These are phyloP conservation scores for Takifugu rubripes DNA, from an alignment of 2,797 vertebrate genomes.

Conservation along the genomic window DNA sequence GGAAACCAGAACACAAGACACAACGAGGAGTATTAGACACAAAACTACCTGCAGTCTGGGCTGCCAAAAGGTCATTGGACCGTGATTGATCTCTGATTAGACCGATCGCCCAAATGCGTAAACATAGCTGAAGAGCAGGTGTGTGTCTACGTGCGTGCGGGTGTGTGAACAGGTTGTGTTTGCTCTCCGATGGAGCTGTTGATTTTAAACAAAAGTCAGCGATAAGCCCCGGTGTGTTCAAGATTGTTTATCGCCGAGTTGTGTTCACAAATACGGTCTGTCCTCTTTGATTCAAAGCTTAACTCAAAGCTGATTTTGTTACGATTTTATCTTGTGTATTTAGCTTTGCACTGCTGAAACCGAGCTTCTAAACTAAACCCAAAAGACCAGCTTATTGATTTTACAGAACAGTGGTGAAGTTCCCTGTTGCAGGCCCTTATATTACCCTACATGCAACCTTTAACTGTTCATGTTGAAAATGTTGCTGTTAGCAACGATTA, in stretches of 20 bases:
- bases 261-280: constrained; percentile 16
- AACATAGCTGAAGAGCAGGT: constrained; percentile 22
- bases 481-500: no score
- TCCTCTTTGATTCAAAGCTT: constrained; percentile 29
- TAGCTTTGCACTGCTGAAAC: constrained; percentile 29
- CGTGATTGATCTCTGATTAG: constrained; percentile 38
- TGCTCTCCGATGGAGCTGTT: constrained; percentile 6
- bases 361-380: constrained; percentile 17
- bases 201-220: constrained; percentile 16
- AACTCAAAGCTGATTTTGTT: constrained; percentile 31
- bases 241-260: constrained; percentile 29
- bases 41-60: constrained; percentile 10
- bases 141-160: background rate
- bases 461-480: background rate
- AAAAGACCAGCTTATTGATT: background rate
- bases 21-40: background rate
- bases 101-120: constrained; percentile 33
- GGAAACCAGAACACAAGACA: background rate
- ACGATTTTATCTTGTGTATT: constrained; percentile 48
- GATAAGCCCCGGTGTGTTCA: constrained; percentile 9
- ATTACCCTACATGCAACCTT: constrained; percentile 9
- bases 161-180: constrained; percentile 22
- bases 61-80: constrained; percentile 31
- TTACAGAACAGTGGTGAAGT: constrained; percentile 1
- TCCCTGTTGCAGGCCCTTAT: background rate